phyloP scores from a whole-genome alignment of 2,888 invertebrate species.

The Aspidapion aeneum region DNA sequence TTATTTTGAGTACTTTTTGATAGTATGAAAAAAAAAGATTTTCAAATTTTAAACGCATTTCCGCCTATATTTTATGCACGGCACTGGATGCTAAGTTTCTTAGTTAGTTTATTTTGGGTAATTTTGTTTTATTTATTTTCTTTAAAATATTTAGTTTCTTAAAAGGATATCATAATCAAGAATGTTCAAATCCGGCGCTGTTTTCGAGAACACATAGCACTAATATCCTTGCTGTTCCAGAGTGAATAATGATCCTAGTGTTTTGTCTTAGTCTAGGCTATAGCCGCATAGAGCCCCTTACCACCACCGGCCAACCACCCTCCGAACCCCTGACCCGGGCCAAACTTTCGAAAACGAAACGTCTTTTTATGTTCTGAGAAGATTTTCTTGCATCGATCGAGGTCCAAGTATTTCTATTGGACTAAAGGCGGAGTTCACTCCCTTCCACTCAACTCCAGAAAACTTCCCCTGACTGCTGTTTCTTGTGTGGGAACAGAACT shows the following conservation, averaged over 20 bases:
- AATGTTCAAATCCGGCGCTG: too few species aligned
- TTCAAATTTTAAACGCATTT: too few species aligned
- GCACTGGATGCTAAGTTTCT: too few species aligned
- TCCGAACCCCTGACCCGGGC: slow-evolving; percentile 28
- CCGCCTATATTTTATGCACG: too few species aligned
- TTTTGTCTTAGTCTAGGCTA: slow-evolving; percentile 39
- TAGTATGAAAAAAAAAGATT: too few species aligned
- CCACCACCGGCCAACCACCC: slow-evolving; percentile 29
- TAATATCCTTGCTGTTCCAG: slow-evolving; percentile 47
- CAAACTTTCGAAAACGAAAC: slow-evolving; percentile 46
- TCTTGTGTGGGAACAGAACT: slow-evolving; percentile 22
- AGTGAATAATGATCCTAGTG: slow-evolving; percentile 49
- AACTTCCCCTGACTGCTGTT: slow-evolving; percentile 33
- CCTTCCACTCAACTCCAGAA: too few species aligned
- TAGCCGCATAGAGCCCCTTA: background rate
- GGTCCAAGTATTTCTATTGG: slow-evolving; percentile 42
- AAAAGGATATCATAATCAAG: too few species aligned
- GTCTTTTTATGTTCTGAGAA: slow-evolving; percentile 51
- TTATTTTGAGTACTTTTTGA: too few species aligned
- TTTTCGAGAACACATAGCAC: slow-evolving; percentile 47
- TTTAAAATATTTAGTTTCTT: too few species aligned
- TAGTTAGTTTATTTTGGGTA: too few species aligned
- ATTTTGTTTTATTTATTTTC: too few species aligned
- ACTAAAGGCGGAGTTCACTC: slow-evolving; percentile 45
- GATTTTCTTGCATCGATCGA: slow-evolving; percentile 50